A percentile compares a stretch with the other conserved stretches of the same genome.
Conservation (phyloP, 2,888 invertebrate species). For the Calameuta pallipes region DNA sequence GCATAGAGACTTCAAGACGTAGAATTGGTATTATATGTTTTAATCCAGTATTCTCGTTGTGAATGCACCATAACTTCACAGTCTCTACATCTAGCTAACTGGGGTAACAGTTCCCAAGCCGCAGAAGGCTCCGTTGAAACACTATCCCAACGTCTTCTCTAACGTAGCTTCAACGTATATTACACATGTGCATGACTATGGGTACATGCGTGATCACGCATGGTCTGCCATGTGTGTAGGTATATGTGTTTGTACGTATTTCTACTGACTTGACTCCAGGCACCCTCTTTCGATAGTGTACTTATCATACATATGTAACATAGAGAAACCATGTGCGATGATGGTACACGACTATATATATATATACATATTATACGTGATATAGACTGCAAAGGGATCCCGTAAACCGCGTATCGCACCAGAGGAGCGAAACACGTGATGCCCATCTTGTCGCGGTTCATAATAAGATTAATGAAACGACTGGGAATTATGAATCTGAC, state of each 20-base stretch:
- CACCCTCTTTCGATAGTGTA: neutral
- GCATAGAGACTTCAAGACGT: neutral
- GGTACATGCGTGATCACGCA: constrained; percentile 1
- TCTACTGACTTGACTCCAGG: neutral
- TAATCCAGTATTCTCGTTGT: constrained; percentile 29
- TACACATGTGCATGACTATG: constrained; percentile 3
- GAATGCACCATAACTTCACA: constrained; percentile 47
- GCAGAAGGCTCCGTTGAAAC: constrained; percentile 8
- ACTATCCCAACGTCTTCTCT: constrained; percentile 2
- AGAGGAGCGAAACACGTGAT: constrained; percentile 37
- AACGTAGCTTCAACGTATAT: neutral
- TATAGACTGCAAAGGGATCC: neutral
- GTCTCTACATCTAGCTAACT: constrained; percentile 51
- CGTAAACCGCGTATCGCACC: neutral
- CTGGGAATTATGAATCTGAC: constrained; percentile 1
- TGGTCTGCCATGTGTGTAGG: neutral
- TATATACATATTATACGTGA: neutral
- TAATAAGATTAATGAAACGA: constrained; percentile 22
- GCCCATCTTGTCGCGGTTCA: constrained; percentile 34
- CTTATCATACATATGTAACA: neutral
- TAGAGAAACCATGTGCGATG: neutral
- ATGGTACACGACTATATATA: neutral
- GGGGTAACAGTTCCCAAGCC: constrained; percentile 56
- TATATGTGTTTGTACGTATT: neutral
- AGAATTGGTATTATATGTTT: neutral